A percentile compares a stretch with the other conserved stretches of the same genome.
Evolutionary conservation across 2,113 vertebrate species (phyloP).

Genomic region (Saccopteryx leptura): DNA sequence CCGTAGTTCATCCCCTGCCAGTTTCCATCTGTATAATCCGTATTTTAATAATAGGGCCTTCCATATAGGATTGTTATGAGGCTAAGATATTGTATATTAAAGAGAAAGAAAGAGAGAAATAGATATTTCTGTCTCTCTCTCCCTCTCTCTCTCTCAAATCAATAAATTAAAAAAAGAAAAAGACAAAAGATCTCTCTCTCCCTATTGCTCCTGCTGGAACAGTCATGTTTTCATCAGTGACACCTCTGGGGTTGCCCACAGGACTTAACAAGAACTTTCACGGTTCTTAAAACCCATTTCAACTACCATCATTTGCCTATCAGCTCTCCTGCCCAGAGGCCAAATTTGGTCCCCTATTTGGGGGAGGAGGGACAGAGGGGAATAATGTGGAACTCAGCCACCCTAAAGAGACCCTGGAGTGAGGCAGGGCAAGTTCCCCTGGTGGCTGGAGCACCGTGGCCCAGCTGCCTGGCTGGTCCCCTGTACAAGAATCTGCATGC

Average conservation of each 20-base stretch:
- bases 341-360: not conserved
- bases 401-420: not conserved
- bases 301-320: not conserved
- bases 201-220: not conserved
- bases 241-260: slow-evolving; percentile 10
- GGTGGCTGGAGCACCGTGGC: slow-evolving; percentile 2
- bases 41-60: slow-evolving; percentile 17
- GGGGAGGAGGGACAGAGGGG: not conserved
- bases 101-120: too few species aligned
- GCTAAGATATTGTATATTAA: slow-evolving; percentile 46
- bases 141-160: too few species aligned
- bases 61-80: slow-evolving; percentile 33
- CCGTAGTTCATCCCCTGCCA: not conserved
- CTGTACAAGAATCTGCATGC: slow-evolving; percentile 77
- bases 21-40: slow-evolving; percentile 55
- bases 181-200: too few species aligned
- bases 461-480: not conserved
- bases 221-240: not conserved
- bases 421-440: not conserved
- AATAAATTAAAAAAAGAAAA: too few species aligned
- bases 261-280: slow-evolving; percentile 39
- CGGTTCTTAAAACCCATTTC: not conserved
- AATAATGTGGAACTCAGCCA: not conserved
- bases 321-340: not conserved
- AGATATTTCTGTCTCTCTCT: too few species aligned